Conservation (phyloP, 1,140 invertebrate species). For the Paralvinella palmiformis region DNA sequence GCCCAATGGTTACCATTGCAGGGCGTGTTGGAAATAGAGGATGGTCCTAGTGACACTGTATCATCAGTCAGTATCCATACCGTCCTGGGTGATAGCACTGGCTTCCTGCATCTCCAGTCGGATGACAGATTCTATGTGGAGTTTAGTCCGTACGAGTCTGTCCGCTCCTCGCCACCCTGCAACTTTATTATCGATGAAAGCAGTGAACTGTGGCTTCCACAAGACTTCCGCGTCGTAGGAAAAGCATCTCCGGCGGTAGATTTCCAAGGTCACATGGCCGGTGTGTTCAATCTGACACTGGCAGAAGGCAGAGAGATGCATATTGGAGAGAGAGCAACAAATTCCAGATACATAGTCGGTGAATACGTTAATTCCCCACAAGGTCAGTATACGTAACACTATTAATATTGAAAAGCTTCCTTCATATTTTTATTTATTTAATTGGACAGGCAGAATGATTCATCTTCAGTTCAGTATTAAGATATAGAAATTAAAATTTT, state of each 20-base stretch:
- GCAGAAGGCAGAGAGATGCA: slow-evolving; percentile 23
- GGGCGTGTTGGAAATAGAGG: slow-evolving; percentile 29
- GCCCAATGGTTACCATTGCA: slow-evolving; percentile 14
- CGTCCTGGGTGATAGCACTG: slow-evolving; percentile 31
- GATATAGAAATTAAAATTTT: too few species aligned
- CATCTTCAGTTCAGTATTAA: too few species aligned
- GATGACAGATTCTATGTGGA: slow-evolving; percentile 30
- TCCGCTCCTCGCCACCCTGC: slow-evolving; percentile 29
- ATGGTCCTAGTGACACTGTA: slow-evolving; percentile 14
- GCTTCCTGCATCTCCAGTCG: slow-evolving; percentile 25
- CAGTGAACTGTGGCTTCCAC: slow-evolving; percentile 27
- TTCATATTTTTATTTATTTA: too few species aligned
- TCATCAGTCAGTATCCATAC: slow-evolving; percentile 24
- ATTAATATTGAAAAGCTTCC: too few species aligned
- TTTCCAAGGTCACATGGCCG: slow-evolving; percentile 28
- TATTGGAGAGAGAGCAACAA: slow-evolving; percentile 28
- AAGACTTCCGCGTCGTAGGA: slow-evolving; percentile 28
- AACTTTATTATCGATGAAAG: slow-evolving; percentile 29
- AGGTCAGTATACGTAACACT: neutral
- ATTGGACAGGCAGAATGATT: too few species aligned
- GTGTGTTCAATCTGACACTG: slow-evolving; percentile 34
- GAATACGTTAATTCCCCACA: neutral
- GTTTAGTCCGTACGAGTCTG: slow-evolving; percentile 22
- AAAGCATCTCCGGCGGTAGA: slow-evolving; percentile 18
- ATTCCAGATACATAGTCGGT: slow-evolving; percentile 23